Evolutionary conservation across 1,140 invertebrate genomes (phyloP).

Genomic region (Drosophila novamexicana): DNA sequence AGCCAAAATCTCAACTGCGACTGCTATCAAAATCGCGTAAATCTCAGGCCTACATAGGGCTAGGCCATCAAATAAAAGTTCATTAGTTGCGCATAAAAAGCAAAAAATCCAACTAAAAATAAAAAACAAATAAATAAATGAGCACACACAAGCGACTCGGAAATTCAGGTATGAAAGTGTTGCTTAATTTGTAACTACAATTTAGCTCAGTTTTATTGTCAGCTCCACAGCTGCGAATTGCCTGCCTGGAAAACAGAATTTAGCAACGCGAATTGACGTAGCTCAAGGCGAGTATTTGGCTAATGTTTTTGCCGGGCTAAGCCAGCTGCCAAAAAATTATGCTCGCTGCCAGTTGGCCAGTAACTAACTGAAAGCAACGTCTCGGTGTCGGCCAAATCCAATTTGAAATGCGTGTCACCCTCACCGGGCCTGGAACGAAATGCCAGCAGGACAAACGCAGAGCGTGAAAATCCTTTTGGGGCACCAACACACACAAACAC

Average conservation of each 20-base stretch:
- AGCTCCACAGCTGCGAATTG: constrained; percentile 2
- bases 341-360: constrained; percentile 70
- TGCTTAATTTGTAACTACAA: constrained; percentile 25
- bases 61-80: constrained; percentile 64
- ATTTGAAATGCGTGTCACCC: constrained; percentile 76
- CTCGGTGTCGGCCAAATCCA: constrained; percentile 65
- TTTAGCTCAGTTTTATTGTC: constrained; percentile 5
- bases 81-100: constrained; percentile 69
- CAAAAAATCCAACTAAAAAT: neutral
- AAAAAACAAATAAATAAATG: constrained; percentile 8
- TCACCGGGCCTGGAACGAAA: constrained; percentile 56
- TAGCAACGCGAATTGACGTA: constrained; percentile 21
- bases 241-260: constrained; percentile 13
- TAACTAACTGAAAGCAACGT: constrained; percentile 48
- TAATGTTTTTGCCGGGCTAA: constrained; percentile 21
- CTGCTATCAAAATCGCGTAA: constrained; percentile 68
- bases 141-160: constrained; percentile 1
- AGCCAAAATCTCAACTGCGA: constrained; percentile 50
- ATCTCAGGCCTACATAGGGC: constrained; percentile 48
- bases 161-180: constrained; percentile 39
- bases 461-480: constrained; percentile 71
- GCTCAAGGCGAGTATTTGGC: constrained; percentile 11
- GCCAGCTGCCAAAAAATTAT: constrained; percentile 69
- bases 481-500: constrained; percentile 14
- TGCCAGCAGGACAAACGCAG: constrained; percentile 52